Evolutionary conservation across 2,888 invertebrate species (phyloP).

Genomic region (Incurvaria masculella): DNA sequence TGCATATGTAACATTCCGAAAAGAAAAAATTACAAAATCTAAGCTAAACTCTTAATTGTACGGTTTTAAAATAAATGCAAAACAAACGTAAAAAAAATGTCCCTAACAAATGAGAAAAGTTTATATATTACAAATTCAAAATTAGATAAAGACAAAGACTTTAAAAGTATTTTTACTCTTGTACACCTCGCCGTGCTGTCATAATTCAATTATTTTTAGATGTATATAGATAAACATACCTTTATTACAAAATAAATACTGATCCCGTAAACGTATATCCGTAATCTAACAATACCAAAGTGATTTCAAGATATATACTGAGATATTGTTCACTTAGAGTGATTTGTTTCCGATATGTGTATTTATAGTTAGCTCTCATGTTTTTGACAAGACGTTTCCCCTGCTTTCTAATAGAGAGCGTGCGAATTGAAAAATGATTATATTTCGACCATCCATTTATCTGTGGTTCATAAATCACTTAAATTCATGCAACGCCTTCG

Average conservation of each 20-base stretch:
- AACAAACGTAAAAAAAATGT: conserved; percentile 14
- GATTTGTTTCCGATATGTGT: background rate
- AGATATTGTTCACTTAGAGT: background rate
- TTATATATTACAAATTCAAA: conserved; percentile 11
- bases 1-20: conserved; percentile 39
- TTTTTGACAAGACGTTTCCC: too few relatives aligned
- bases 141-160: background rate
- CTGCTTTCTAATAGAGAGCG: too few relatives aligned
- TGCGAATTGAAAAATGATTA: too few relatives aligned
- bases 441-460: too few relatives aligned
- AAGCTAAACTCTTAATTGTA: conserved; percentile 23
- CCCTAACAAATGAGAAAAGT: conserved; percentile 15
- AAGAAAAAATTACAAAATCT: conserved; percentile 29
- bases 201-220: too few relatives aligned
- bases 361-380: too few relatives aligned
- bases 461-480: too few relatives aligned
- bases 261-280: background rate
- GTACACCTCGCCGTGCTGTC: too few relatives aligned
- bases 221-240: too few relatives aligned
- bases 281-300: background rate
- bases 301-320: too few relatives aligned
- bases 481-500: too few relatives aligned
- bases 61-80: conserved; percentile 46
- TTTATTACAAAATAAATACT: background rate
- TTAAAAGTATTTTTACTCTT: background rate